Base-by-base conservation (phyloP, 2,113 vertebrate species). In the Brachionichthys hirsutus region DNA sequence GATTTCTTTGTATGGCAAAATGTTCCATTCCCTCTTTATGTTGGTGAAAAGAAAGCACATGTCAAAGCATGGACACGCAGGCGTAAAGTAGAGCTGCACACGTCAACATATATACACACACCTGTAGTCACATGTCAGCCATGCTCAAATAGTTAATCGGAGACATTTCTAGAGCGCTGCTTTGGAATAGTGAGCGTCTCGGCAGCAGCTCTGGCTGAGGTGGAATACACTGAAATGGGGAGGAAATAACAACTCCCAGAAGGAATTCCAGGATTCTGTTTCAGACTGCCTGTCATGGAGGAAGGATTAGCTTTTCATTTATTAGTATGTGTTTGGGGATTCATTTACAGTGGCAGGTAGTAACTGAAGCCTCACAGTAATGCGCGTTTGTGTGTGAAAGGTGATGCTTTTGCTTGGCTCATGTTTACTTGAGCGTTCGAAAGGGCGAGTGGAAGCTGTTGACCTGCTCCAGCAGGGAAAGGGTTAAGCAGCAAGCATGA, bases 401-500 rank as follows among this genome's bases (percentile, higher is more conserved):
- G 43, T 15, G 12, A 17, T 9, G 1, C 61, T 1, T 6, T 11
- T 54, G 12, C 36, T 54, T 12, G 19, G 59, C 60, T 46, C 19
- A 15, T 75, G 75, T 83, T 83, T 81, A 68, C 74, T 60, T 24
- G 7, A 64, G 64, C 20, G 36, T 58, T 52, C 42, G n/a, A n/a
- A 2, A 15, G 44, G 46, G 52, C 5, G 43, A 73, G 69, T 8
- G 63, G 69, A 50, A 75, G 61, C 70, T 19, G 72, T 78, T 74
- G 77, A 72, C 78, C 83, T 48, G 36, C 42, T 66, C 57, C 17
- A 10, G 82, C 51, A 1, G 20, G 15, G 65, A 77, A 67, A 9
- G 70, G 61, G 84, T 84, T 85, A 88, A 79, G 41, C 75, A 70
- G 68, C 80, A 80, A 74, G 59, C 75, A 72, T 85, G 87, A 89